Percentiles rank a stretch among this genome's conserved stretches.
These are phyloP conservation scores for Periparus ater DNA, from an alignment of 2,797 vertebrate genomes.

Conservation along the genomic window DNA sequence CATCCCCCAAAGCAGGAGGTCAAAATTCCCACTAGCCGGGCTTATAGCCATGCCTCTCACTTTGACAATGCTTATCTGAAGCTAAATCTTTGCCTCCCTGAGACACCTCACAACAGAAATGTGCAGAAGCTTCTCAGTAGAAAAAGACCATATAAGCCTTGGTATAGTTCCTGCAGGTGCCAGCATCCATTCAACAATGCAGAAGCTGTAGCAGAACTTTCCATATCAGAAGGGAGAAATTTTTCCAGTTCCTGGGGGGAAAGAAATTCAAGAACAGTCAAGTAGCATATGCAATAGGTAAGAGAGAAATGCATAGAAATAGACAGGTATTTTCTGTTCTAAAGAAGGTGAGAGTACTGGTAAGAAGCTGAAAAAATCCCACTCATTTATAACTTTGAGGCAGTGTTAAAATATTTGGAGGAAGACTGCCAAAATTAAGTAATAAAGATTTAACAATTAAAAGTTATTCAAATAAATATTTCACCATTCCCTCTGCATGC, in stretches of 20 bases:
- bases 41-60: no score
- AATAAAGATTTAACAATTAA: not conserved
- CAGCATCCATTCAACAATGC: not conserved
- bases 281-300: not conserved
- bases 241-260: not conserved
- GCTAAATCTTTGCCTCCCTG: no score
- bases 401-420: not conserved
- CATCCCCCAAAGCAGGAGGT: no score
- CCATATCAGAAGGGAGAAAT: not conserved
- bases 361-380: not conserved
- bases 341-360: not conserved
- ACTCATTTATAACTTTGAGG: not conserved
- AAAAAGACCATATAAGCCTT: not conserved
- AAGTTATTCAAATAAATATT: not conserved
- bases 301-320: not conserved
- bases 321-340: not conserved
- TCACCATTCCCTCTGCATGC: not conserved
- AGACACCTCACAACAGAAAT: no score
- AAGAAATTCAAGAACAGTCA: not conserved
- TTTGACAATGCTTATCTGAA: no score
- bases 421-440: not conserved
- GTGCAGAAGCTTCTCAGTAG: not conserved
- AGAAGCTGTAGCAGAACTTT: not conserved
- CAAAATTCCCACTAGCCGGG: no score
- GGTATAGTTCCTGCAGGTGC: not conserved